A percentile compares a stretch with the other conserved stretches of the same genome.
These are phyloP conservation scores for Gnathonemus longibarbis DNA, from an alignment of 2,113 vertebrate species.

Conservation along the genomic window DNA sequence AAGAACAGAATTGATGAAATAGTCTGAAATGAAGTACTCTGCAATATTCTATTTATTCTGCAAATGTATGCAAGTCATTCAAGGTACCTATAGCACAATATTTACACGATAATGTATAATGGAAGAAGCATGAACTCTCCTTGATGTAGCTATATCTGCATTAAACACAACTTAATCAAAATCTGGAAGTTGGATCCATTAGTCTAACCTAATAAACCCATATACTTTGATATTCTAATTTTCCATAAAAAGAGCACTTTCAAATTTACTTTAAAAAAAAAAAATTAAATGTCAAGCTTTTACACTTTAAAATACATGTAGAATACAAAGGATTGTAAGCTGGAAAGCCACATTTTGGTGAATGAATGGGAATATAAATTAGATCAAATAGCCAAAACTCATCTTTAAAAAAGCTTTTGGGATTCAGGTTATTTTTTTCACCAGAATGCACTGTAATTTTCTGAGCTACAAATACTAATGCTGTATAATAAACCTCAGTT, in stretches of 20 bases:
- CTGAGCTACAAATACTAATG: not conserved
- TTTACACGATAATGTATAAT: not conserved
- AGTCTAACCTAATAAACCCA: constrained; percentile 9
- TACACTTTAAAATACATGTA: not conserved
- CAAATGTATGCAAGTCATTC: constrained; percentile 19
- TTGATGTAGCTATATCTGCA: not conserved
- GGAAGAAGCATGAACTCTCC: constrained; percentile 6
- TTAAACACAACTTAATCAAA: not conserved
- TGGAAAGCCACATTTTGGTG: not conserved
- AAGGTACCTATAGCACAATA: not conserved
- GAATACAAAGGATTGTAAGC: not conserved
- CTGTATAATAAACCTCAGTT: not conserved
- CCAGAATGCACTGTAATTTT: not conserved
- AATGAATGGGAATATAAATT: not conserved
- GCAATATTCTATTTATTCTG: constrained; percentile 20
- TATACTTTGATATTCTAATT: not conserved
- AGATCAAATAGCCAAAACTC: not conserved
- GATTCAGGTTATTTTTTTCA: not conserved
- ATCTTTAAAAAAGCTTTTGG: not conserved
- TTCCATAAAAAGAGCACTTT: not conserved
- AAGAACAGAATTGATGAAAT: not conserved
- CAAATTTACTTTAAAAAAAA: not conserved
- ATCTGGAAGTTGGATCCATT: not conserved
- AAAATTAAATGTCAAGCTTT: not conserved
- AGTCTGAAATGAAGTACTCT: not conserved